A percentile compares a stretch with the other conserved stretches of the same genome.
Evolutionary conservation across 2,113 vertebrate species (phyloP).

Genomic region (Rhinoderma darwinii): DNA sequence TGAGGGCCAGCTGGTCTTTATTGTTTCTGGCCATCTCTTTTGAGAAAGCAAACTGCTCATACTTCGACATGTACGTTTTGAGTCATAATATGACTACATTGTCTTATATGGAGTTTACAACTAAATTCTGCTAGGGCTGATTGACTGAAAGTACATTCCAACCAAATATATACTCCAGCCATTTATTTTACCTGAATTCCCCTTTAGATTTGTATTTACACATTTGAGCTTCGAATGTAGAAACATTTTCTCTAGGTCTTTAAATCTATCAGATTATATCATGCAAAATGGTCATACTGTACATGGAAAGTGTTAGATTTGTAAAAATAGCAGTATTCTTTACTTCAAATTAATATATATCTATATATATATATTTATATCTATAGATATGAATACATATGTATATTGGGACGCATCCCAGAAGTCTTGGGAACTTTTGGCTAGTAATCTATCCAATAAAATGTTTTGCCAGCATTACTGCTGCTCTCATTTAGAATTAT

Average conservation of each 20-base stretch:
- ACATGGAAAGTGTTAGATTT: constrained; percentile 63
- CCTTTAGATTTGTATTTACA: neutral
- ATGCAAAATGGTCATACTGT: constrained; percentile 48
- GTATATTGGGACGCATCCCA: constrained; percentile 64
- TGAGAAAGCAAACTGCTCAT: neutral
- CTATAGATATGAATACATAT: constrained; percentile 34
- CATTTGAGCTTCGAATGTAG: neutral
- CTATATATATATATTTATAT: constrained; percentile 32
- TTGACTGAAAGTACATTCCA: too few relatives aligned
- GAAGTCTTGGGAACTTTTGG: constrained; percentile 67
- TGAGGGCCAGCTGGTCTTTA: neutral
- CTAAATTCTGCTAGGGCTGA: neutral
- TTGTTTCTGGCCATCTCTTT: neutral
- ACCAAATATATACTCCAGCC: neutral
- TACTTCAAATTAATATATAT: constrained; percentile 55
- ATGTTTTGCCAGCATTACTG: constrained; percentile 64
- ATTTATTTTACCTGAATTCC: neutral
- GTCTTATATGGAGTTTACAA: neutral
- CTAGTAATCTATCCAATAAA: constrained; percentile 63
- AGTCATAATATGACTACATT: neutral
- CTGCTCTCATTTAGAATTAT: constrained; percentile 67
- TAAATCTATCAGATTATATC: constrained; percentile 5
- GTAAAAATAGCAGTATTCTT: constrained; percentile 56
- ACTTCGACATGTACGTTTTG: neutral
- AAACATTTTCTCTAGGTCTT: neutral